Conservation (phyloP, 2,797 vertebrate species). For the Halcyon chelicuti region DNA sequence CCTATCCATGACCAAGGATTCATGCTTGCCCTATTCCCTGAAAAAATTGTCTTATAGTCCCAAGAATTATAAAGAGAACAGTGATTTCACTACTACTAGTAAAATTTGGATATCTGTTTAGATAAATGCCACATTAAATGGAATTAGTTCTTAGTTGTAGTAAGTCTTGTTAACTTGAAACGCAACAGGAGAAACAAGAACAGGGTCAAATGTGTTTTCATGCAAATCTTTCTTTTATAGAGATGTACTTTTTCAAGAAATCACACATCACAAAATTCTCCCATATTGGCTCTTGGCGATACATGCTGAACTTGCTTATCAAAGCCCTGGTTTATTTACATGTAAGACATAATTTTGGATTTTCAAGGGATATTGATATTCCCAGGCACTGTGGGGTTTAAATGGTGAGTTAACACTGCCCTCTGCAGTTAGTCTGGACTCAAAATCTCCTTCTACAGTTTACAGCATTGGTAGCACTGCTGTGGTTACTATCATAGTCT, state of each 20-base stretch:
- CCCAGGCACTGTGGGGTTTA: neutral
- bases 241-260: neutral
- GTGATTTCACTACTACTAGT: neutral
- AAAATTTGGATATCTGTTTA: neutral
- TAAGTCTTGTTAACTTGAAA: neutral
- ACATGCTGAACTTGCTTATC: neutral
- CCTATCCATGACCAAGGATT: neutral
- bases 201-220: neutral
- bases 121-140: neutral
- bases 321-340: neutral
- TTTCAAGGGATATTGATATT: neutral
- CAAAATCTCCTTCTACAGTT: neutral
- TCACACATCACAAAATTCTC: neutral
- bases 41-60: neutral
- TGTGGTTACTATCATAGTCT: neutral
- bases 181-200: neutral
- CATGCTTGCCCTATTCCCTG: neutral
- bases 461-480: neutral
- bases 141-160: neutral
- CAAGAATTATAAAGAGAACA: neutral
- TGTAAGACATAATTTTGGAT: neutral
- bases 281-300: neutral
- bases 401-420: slow-evolving; percentile 15
- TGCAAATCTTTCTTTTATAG: neutral
- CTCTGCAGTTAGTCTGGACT: slow-evolving; percentile 36